phyloP scores from a whole-genome alignment of 2,113 vertebrate genomes.

The Scatophagus argus region DNA sequence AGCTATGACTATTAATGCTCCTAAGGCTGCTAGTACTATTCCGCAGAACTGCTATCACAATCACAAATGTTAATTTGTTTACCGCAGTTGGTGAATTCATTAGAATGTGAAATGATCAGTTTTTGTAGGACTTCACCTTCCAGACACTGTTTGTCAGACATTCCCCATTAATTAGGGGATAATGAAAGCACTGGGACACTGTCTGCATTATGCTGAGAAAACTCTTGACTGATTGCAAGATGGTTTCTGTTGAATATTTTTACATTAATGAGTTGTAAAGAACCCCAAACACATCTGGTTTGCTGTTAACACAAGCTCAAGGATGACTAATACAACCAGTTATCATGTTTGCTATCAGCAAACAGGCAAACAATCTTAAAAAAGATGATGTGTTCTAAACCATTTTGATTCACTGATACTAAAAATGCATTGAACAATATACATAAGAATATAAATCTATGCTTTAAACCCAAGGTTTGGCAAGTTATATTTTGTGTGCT shows the following conservation, averaged over 20 bases:
- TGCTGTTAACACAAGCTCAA: neutral
- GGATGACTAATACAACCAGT: conserved; percentile 1
- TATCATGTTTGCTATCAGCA: neutral
- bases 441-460: neutral
- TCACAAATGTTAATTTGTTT: no score
- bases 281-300: neutral
- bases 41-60: no score
- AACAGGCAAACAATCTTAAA: neutral
- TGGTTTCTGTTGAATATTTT: neutral
- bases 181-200: neutral
- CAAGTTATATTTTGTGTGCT: neutral
- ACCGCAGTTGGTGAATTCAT: neutral
- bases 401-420: neutral
- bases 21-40: neutral
- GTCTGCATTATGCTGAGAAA: neutral
- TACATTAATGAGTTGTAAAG: neutral
- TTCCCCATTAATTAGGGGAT: neutral
- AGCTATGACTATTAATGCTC: neutral
- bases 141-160: neutral
- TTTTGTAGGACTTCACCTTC: neutral
- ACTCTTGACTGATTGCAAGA: neutral
- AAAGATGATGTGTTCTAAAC: neutral
- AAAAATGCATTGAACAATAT: neutral
- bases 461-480: neutral
- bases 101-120: neutral